Conservation (phyloP, 1,140 invertebrate species). For the Sinella curviseta region DNA sequence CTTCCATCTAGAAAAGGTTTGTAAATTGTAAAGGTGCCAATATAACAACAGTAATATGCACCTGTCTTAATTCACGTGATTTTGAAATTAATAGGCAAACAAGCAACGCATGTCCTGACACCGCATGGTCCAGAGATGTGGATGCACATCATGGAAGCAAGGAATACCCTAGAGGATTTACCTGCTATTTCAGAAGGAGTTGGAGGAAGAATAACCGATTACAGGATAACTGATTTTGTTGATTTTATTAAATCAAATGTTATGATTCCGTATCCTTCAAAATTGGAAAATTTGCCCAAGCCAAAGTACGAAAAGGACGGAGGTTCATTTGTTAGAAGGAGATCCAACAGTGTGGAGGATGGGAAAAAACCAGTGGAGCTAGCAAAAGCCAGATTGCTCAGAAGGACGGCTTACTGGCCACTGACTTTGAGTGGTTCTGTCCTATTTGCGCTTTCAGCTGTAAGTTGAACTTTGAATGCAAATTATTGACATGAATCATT, state of each 20-base stretch:
- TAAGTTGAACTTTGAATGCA: constrained; percentile 59
- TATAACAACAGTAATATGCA: not conserved
- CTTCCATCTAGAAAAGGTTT: constrained; percentile 80
- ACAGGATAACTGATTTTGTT: constrained; percentile 80
- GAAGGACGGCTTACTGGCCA: constrained; percentile 88
- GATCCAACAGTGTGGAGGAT: constrained; percentile 5
- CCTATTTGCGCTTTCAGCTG: constrained; percentile 82
- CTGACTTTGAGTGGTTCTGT: constrained; percentile 86
- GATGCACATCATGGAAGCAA: constrained; percentile 84
- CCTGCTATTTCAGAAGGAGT: constrained; percentile 91
- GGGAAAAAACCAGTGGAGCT: constrained; percentile 59
- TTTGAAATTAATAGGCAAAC: constrained; percentile 62
- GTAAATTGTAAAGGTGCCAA: constrained; percentile 10
- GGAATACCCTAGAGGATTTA: constrained; percentile 89
- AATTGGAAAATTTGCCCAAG: constrained; percentile 1
- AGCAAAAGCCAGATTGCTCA: constrained; percentile 69
- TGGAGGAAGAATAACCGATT: constrained; percentile 90
- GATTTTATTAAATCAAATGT: constrained; percentile 82
- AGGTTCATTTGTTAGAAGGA: not conserved
- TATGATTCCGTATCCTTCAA: constrained; percentile 63
- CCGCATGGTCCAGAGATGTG: constrained; percentile 90
- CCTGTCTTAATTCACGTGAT: constrained; percentile 31
- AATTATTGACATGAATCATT: not conserved
- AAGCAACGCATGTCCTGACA: constrained; percentile 88
- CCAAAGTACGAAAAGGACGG: not conserved